Conservation (phyloP, 2,888 invertebrate genomes). For the Caenorhabditis sulstoni region DNA sequence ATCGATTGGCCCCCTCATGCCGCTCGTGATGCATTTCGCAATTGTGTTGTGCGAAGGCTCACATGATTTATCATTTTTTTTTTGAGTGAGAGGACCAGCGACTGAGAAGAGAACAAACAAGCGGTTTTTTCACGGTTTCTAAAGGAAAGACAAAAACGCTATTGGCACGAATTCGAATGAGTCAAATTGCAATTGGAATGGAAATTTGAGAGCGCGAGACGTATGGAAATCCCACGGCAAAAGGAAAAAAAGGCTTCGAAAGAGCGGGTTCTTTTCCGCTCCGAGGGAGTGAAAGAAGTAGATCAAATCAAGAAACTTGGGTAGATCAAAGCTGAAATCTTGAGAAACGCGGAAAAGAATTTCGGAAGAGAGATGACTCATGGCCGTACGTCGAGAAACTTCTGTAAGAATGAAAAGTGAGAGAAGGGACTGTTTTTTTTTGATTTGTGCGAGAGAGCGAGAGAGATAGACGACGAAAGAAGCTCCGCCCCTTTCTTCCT, state of each 20-base stretch:
- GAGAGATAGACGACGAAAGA: too few species aligned
- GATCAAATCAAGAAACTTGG: too few species aligned
- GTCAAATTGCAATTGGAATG: neutral
- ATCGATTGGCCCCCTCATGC: conserved; percentile 17
- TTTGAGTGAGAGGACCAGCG: neutral
- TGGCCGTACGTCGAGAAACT: too few species aligned
- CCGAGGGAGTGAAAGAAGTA: neutral
- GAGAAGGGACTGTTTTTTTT: too few species aligned
- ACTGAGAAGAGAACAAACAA: neutral
- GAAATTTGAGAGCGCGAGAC: neutral
- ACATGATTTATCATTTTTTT: conserved; percentile 21
- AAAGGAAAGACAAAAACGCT: neutral
- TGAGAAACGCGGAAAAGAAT: too few species aligned
- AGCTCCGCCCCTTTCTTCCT: too few species aligned
- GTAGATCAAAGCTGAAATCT: too few species aligned
- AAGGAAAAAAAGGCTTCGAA: conserved; percentile 16
- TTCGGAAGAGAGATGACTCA: too few species aligned
- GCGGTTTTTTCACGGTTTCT: too few species aligned
- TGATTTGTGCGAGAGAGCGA: too few species aligned
- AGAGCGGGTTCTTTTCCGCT: conserved; percentile 28
- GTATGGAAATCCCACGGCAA: conserved; percentile 16
- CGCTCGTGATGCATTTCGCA: conserved; percentile 44
- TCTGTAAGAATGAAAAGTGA: too few species aligned
- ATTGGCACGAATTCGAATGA: neutral
- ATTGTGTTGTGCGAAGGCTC: conserved; percentile 17